A percentile compares a stretch with the other conserved stretches of the same genome.
Evolutionary conservation across 1,140 invertebrate species (phyloP).

Genomic region (Leptinotarsa texana): DNA sequence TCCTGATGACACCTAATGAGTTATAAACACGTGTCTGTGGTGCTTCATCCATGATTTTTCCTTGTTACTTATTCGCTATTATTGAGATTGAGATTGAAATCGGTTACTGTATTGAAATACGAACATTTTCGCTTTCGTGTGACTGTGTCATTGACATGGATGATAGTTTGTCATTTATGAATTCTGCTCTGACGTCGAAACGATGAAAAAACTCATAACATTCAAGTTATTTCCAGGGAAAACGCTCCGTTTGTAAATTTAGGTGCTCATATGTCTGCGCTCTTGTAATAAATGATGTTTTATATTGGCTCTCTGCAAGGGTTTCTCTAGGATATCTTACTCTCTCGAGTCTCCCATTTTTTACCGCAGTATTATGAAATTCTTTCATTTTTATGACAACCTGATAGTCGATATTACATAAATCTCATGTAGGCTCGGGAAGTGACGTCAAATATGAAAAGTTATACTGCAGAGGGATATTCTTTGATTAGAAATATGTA

Average conservation of each 20-base stretch:
- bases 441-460: too few relatives aligned
- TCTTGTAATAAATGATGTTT: constrained; percentile 2
- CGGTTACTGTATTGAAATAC: too few relatives aligned
- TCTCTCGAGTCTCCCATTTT: not conserved
- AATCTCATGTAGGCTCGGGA: not conserved
- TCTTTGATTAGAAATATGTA: too few relatives aligned
- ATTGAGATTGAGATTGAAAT: too few relatives aligned
- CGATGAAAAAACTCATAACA: not conserved
- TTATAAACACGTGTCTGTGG: too few relatives aligned
- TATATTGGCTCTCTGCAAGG: not conserved
- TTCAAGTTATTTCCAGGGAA: not conserved
- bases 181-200: not conserved
- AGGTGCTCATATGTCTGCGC: not conserved
- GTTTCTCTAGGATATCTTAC: constrained; percentile 1
- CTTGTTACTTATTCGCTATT: too few relatives aligned
- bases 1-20: too few relatives aligned
- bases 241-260: constrained; percentile 6
- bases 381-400: constrained; percentile 2
- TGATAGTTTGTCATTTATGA: not conserved
- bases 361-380: constrained; percentile 3
- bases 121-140: too few relatives aligned
- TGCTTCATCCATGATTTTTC: too few relatives aligned
- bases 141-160: too few relatives aligned
- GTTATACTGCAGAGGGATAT: too few relatives aligned
- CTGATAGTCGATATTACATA: constrained; percentile 3